Conservation (phyloP, 2,113 vertebrate genomes). For the Menidia beryllina region DNA sequence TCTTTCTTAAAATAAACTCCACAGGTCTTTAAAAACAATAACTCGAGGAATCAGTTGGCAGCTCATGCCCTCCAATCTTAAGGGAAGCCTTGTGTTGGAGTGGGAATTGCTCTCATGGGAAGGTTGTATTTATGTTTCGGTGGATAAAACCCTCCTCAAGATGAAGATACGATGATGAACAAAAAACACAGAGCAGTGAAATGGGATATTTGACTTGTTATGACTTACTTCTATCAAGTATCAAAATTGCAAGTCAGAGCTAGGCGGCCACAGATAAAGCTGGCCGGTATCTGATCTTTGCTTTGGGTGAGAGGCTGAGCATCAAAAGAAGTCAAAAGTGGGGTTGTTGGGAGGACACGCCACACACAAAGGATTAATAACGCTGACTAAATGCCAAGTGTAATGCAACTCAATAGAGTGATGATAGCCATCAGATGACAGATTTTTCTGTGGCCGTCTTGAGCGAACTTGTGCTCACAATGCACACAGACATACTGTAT, state of each 20-base stretch:
- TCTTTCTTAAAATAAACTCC: conserved; percentile 28
- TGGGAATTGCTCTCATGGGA: conserved; percentile 41
- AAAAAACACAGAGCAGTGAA: conserved; percentile 40
- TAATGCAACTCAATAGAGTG: neutral
- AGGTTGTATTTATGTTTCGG: conserved; percentile 28
- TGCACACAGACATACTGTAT: neutral
- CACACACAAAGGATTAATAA: neutral
- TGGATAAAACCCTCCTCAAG: conserved; percentile 47
- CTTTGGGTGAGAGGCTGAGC: conserved; percentile 8
- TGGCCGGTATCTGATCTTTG: conserved; percentile 28
- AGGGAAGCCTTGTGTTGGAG: conserved; percentile 21
- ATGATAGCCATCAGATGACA: conserved; percentile 4
- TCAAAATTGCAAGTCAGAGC: conserved; percentile 52
- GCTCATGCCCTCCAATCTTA: conserved; percentile 26
- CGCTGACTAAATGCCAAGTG: conserved; percentile 10
- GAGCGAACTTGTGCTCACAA: neutral
- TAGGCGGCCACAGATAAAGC: conserved; percentile 30
- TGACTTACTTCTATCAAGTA: conserved; percentile 54
- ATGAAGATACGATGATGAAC: conserved; percentile 49
- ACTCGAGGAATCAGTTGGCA: conserved; percentile 40
- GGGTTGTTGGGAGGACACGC: conserved; percentile 22
- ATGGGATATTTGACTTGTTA: conserved; percentile 57
- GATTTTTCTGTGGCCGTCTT: conserved; percentile 13
- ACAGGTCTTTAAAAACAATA: conserved; percentile 33
- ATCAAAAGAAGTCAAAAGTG: conserved; percentile 17